These are phyloP conservation scores for Valencia hispanica DNA, from an alignment of 2,797 vertebrate species.

Conservation along the genomic window DNA sequence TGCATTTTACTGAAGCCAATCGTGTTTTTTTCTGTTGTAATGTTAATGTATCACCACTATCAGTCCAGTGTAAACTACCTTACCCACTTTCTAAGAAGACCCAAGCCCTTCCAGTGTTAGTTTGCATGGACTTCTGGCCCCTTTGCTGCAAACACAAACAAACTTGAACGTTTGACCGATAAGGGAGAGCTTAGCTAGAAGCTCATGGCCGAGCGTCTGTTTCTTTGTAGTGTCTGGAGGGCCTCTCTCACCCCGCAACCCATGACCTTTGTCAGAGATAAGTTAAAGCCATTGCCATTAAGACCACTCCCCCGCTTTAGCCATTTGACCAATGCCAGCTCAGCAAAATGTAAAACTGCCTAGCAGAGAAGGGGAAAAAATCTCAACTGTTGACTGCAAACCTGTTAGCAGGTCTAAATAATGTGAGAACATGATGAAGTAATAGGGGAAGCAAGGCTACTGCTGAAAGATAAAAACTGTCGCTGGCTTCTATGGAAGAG, in stretches of 20 bases:
- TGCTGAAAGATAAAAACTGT: slow-evolving; percentile 27
- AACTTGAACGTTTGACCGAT: slow-evolving; percentile 73
- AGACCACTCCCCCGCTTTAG: slow-evolving; percentile 33
- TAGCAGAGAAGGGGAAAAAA: not conserved
- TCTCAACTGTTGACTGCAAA: slow-evolving; percentile 5
- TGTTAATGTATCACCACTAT: not conserved
- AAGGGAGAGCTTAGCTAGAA: slow-evolving; percentile 69
- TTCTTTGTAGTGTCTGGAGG: slow-evolving; percentile 65
- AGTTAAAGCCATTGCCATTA: slow-evolving; percentile 50
- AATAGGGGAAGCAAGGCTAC: too few relatives aligned
- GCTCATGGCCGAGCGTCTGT: slow-evolving; percentile 41
- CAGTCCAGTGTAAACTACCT: slow-evolving; percentile 58
- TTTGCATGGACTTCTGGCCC: slow-evolving; percentile 74
- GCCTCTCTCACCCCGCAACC: slow-evolving; percentile 51
- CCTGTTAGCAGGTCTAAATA: slow-evolving; percentile 19
- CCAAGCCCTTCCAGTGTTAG: slow-evolving; percentile 31
- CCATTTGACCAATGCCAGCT: slow-evolving; percentile 40
- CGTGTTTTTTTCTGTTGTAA: not conserved
- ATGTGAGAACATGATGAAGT: slow-evolving; percentile 31
- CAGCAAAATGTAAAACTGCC: not conserved
- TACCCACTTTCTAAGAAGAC: slow-evolving; percentile 58
- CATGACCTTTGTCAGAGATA: slow-evolving; percentile 59
- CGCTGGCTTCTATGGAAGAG: slow-evolving; percentile 42
- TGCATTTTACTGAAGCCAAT: too few relatives aligned
- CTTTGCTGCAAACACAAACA: slow-evolving; percentile 79